Conservation (phyloP, 1,140 invertebrate genomes). For the Musca domestica region DNA sequence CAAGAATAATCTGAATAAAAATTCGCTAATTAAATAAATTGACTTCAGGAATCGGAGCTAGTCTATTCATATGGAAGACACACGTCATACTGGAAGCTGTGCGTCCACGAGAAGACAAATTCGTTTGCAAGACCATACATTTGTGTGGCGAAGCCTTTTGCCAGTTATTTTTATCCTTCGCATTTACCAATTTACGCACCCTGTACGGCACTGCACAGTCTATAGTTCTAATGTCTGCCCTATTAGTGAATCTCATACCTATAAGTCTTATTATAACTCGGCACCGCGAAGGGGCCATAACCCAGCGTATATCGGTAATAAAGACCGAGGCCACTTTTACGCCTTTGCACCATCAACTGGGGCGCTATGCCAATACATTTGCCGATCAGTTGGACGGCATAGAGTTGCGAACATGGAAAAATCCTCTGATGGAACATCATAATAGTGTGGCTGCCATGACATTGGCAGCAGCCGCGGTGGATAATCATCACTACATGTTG, state of each 20-base stretch:
- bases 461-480: constrained; percentile 37
- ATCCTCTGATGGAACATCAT: constrained; percentile 32
- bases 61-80: constrained; percentile 46
- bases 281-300: constrained; percentile 47
- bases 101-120: constrained; percentile 50
- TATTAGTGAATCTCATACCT: constrained; percentile 50
- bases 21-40: not conserved
- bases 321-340: constrained; percentile 43
- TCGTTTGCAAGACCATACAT: constrained; percentile 48
- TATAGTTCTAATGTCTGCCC: constrained; percentile 46
- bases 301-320: constrained; percentile 49
- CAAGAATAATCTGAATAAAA: not conserved
- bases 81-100: constrained; percentile 52
- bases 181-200: constrained; percentile 50
- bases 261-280: constrained; percentile 49
- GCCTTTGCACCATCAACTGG: constrained; percentile 35
- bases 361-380: constrained; percentile 35
- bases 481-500: constrained; percentile 47
- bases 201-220: constrained; percentile 49
- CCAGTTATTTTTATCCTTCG: constrained; percentile 49
- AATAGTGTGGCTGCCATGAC: constrained; percentile 28
- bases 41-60: constrained; percentile 45
- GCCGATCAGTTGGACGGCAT: constrained; percentile 49
- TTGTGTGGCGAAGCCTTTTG: constrained; percentile 51
- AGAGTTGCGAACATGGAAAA: constrained; percentile 34